Evolutionary conservation across 1,140 invertebrate genomes (phyloP).

Genomic region (Amyelois transitella): DNA sequence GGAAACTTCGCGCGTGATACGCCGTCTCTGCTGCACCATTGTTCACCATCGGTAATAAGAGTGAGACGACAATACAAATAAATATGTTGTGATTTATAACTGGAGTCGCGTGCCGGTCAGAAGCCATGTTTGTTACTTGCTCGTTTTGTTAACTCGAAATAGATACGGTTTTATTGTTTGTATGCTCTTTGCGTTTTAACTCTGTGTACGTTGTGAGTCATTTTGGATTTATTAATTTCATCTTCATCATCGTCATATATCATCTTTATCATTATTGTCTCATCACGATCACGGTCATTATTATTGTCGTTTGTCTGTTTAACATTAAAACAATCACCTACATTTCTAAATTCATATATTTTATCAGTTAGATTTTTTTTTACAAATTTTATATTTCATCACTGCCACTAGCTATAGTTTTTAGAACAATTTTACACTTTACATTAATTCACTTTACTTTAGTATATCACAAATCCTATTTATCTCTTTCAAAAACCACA

Average conservation of each 20-base stretch:
- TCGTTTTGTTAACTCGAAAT: constrained; percentile 60
- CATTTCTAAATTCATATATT: too few relatives aligned
- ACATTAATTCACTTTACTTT: too few relatives aligned
- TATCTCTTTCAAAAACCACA: too few relatives aligned
- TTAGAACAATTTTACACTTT: too few relatives aligned
- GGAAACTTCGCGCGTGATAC: constrained; percentile 43
- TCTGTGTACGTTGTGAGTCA: constrained; percentile 43
- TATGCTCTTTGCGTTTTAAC: constrained; percentile 46
- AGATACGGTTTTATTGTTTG: constrained; percentile 43
- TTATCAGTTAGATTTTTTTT: too few relatives aligned
- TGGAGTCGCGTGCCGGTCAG: constrained; percentile 51
- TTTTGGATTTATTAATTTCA: background rate
- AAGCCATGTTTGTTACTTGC: constrained; percentile 58
- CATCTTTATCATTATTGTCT: too few relatives aligned
- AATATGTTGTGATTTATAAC: constrained; percentile 65
- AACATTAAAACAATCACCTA: too few relatives aligned
- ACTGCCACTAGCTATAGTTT: too few relatives aligned
- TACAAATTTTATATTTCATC: too few relatives aligned
- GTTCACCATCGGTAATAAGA: constrained; percentile 53
- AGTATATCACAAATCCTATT: background rate
- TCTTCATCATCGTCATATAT: background rate
- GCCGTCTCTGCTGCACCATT: constrained; percentile 48
- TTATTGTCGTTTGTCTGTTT: background rate
- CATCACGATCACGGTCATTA: background rate
- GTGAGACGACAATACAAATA: constrained; percentile 65